Evolutionary conservation across 2,888 invertebrate species (phyloP), one percentile per base, ranked within the genome.

Genomic region (Drosophila austrosaltans): DNA sequence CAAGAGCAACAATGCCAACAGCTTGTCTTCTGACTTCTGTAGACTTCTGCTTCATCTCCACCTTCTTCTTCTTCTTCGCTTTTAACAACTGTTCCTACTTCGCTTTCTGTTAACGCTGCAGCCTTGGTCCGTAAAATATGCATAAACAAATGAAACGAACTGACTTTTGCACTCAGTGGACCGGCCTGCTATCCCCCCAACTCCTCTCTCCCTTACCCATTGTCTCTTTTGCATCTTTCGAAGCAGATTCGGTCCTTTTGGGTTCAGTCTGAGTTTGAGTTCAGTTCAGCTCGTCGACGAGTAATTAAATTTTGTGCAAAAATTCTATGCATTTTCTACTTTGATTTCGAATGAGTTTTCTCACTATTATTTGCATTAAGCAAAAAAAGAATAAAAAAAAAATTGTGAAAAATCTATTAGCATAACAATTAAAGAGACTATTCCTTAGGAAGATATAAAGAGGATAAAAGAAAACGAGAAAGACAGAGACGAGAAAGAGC

Each of bases 111-210:
- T 78, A 76, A 76, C 75, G 75, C 16, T 73, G 63, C 69, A 66
- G 78, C 66, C 57, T 66, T 32, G 69, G 39, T 16, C 67, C 75
- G 72, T 75, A 63, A 78, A 83, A 83, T 86, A 83, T 83, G 78
- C 83, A 83, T 81, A 83, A 86, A 81, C 79, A 83, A 81, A 83
- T 75, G 71, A 68, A 82, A 69, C 80, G 63, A 71, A 85, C 72
- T 71, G 69, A 73, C 60, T 65, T 53, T 54, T 63, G 54, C 70
- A 60, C 56, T 30, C 42, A 57, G 57, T 32, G 53, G 53, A 22
- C n/a, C 42, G 10, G 57, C 48, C 53, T 30, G 22, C 7, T 10
- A 36, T 44, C 69, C 60, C 22, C 16, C 3, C 10, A 20, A 59
- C 36, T 32, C 12, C 48, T 16, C 22, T n/a, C 53, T 36, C 56